Evolutionary conservation across 2,888 invertebrate species (phyloP).

Genomic region (Nemotelus nigrinus): DNA sequence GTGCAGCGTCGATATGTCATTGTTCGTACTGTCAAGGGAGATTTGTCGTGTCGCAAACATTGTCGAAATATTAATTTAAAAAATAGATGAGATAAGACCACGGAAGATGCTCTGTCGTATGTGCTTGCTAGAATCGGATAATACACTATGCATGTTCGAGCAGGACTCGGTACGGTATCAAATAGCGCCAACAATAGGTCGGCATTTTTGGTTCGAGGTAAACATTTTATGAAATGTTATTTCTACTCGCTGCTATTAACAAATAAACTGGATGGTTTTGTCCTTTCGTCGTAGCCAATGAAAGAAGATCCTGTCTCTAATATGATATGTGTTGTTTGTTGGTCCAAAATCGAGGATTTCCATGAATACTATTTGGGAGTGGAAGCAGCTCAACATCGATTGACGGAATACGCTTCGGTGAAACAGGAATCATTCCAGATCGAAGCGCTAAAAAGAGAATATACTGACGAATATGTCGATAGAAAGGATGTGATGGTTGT

Average conservation of each 20-base stretch:
- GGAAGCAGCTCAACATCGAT: slow-evolving; percentile 59
- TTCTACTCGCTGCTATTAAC: not conserved
- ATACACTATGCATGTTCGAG: slow-evolving; percentile 28
- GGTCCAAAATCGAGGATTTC: slow-evolving; percentile 60
- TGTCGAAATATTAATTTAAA: slow-evolving; percentile 17
- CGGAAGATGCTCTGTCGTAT: slow-evolving; percentile 37
- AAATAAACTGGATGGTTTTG: not conserved
- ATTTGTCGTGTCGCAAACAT: slow-evolving; percentile 30
- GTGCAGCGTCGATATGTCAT: slow-evolving; percentile 16
- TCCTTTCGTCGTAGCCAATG: slow-evolving; percentile 54
- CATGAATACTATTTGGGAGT: slow-evolving; percentile 60
- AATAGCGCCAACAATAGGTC: slow-evolving; percentile 42
- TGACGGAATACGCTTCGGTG: slow-evolving; percentile 55
- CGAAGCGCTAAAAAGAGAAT: slow-evolving; percentile 12
- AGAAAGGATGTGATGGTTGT: slow-evolving; percentile 6
- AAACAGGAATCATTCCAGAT: slow-evolving; percentile 14
- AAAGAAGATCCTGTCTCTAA: slow-evolving; percentile 60
- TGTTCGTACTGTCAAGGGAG: slow-evolving; percentile 37
- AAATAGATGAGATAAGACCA: slow-evolving; percentile 26
- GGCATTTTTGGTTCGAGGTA: slow-evolving; percentile 49
- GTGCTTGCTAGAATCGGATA: slow-evolving; percentile 21
- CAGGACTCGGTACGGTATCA: slow-evolving; percentile 9
- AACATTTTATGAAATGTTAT: not conserved
- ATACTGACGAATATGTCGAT: slow-evolving; percentile 20
- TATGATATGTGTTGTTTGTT: slow-evolving; percentile 59